Evolutionary conservation across 2,888 invertebrate genomes (phyloP), one percentile per base, ranked within the genome.

Genomic region (Eristalis intricaria): DNA sequence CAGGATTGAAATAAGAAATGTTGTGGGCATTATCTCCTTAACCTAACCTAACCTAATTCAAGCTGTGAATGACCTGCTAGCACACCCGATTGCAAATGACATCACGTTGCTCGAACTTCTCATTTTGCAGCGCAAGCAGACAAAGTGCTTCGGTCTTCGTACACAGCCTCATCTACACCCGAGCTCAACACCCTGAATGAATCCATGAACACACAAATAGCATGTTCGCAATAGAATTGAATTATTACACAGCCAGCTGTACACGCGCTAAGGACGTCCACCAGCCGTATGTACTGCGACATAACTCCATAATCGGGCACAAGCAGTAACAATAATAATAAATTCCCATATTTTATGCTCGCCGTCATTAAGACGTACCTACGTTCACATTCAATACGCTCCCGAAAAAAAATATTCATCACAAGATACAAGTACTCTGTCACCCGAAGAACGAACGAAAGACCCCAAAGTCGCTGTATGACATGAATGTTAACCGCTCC

Each of bases 401-500:
- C 58, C 50, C 50, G 19, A 69, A 35, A 58, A n/a, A 23, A 40
- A 26, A 15, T 43, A 32, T 19, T 11, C 61, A 61, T 40, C 40
- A 61, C n/a, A 40, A 38, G 19, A 23, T 40, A 43, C 40, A 29
- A 38, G 43, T 43, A 35, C 63, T 63, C 58, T 38, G 60, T 60
- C 35, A 70, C 50, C 23, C 40, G 23, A 8, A 38, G 58, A 70
- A 60, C 50, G 38, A 56, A 69, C 40, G 35, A 70, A 26, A 38
- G 60, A 7, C 38, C 38, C 32, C 74, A 35, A 15, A 50, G 50
- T 50, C 64, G 8, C 8, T 10, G 23, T 74, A 74, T 74, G 74
- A 64, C 56, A 56, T 64, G 74, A 74, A 74, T 74, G 50, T 74
- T 74, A 74, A 74, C 74, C 50, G 32, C 32, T 32, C 3, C 32